These are phyloP conservation scores for Bruchidius siliquastri DNA, from an alignment of 2,888 invertebrate genomes.

Conservation along the genomic window DNA sequence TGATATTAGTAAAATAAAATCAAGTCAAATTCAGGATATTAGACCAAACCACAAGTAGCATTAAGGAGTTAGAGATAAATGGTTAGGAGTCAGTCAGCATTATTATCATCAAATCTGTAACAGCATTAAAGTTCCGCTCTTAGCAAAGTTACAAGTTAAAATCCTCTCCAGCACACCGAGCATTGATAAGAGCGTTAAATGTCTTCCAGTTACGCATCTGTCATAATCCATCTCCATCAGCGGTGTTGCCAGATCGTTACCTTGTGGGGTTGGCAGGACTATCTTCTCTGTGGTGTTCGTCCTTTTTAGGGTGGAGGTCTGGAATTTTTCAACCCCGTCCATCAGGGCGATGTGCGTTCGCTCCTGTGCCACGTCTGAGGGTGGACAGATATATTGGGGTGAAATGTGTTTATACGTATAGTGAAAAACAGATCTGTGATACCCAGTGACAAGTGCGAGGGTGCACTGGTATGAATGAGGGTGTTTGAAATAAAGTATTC, in stretches of 20 bases:
- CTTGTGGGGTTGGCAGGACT: constrained; percentile 79
- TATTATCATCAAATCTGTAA: background rate
- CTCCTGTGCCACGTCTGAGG: constrained; percentile 66
- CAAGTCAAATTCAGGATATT: background rate
- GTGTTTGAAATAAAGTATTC: background rate
- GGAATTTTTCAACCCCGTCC: constrained; percentile 72
- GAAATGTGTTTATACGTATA: background rate
- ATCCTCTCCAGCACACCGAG: background rate
- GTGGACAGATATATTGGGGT: background rate
- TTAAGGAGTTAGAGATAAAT: background rate
- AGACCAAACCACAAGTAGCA: background rate
- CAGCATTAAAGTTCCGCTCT: background rate
- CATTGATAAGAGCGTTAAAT: background rate
- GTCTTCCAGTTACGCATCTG: background rate
- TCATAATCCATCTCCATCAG: background rate
- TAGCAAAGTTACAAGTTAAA: background rate
- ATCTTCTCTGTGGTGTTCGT: constrained; percentile 79
- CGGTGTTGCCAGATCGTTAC: constrained; percentile 46
- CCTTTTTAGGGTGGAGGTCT: constrained; percentile 63
- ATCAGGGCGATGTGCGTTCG: constrained; percentile 72
- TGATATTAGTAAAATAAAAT: background rate
- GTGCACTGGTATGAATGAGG: background rate
- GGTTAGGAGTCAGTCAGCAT: background rate
- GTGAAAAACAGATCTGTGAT: background rate
- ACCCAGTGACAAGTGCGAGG: background rate